These are phyloP conservation scores for Danio jaintianensis DNA, from an alignment of 2,797 vertebrate genomes.

Conservation along the genomic window DNA sequence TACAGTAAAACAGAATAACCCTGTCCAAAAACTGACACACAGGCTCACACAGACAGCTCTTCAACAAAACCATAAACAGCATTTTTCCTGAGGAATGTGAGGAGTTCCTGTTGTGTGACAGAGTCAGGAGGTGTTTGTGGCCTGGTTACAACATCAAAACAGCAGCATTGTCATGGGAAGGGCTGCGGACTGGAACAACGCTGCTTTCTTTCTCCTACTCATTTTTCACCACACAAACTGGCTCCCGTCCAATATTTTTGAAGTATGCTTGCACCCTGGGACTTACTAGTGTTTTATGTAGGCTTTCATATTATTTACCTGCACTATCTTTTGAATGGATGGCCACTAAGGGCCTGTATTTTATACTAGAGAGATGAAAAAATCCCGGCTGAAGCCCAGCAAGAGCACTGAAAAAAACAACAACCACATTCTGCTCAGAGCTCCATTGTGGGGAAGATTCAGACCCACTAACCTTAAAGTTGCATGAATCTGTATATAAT, in stretches of 20 bases:
- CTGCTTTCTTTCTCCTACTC: constrained; percentile 10
- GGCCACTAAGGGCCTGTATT: constrained; percentile 64
- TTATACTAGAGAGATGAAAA: constrained; percentile 55
- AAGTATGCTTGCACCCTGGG: constrained; percentile 66
- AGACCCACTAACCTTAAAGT: constrained; percentile 33
- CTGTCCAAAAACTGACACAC: constrained; percentile 26
- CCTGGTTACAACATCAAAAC: constrained; percentile 52
- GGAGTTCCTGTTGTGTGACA: constrained; percentile 41
- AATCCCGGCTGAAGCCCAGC: constrained; percentile 33
- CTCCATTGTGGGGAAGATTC: not conserved
- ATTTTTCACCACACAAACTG: constrained; percentile 54
- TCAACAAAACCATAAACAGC: constrained; percentile 35
- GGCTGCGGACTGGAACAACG: constrained; percentile 56
- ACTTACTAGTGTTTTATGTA: constrained; percentile 71
- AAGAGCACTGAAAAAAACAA: constrained; percentile 39
- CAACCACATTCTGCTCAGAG: constrained; percentile 27
- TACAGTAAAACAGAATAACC: constrained; percentile 23
- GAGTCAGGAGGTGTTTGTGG: constrained; percentile 50
- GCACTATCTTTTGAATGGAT: constrained; percentile 68
- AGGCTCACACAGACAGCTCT: not conserved
- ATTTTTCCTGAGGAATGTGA: constrained; percentile 61
- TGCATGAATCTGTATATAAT: constrained; percentile 13
- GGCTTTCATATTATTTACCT: constrained; percentile 73
- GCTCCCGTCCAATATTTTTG: constrained; percentile 67
- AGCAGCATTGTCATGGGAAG: constrained; percentile 39